phyloP scores from a whole-genome alignment of 2,113 vertebrate species.

The Phycodurus eques region DNA sequence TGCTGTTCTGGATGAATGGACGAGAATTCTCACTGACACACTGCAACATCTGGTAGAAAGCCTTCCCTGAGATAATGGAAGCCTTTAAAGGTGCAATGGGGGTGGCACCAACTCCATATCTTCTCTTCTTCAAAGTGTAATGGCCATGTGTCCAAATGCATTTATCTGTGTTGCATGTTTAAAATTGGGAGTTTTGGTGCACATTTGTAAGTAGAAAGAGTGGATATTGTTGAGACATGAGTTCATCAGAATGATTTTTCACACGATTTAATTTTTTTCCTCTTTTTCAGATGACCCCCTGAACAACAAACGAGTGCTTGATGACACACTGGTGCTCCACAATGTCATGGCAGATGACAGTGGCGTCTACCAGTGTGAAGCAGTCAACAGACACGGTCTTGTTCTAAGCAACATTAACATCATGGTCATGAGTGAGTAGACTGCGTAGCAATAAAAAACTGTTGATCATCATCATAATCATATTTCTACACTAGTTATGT shows the following conservation, averaged over 20 bases:
- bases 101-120: neutral
- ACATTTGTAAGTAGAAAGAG: neutral
- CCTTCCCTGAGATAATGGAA: neutral
- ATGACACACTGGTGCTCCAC: constrained; percentile 77
- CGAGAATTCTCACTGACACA: neutral
- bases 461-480: neutral
- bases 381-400: constrained; percentile 83
- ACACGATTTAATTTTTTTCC: constrained; percentile 40
- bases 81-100: neutral
- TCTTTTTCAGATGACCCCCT: constrained; percentile 48
- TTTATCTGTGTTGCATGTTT: neutral
- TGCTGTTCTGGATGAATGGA: neutral
- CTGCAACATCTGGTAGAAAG: neutral
- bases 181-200: no score
- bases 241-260: neutral
- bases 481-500: neutral
- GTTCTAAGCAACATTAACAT: constrained; percentile 85
- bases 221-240: neutral
- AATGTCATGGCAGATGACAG: constrained; percentile 79
- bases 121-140: neutral
- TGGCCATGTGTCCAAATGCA: neutral
- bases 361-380: constrained; percentile 89
- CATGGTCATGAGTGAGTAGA: constrained; percentile 83
- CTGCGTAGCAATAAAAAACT: neutral
- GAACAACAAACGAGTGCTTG: constrained; percentile 49